A percentile compares a stretch with the other conserved stretches of the same genome.
Conservation (phyloP, 2,113 vertebrate genomes). For the mouse (Mus musculus) region GRCm39 chrX:151138001-151138500, state of each 20-base stretch:
- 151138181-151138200: not conserved
- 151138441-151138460: constrained; percentile 9
- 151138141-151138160: not conserved
- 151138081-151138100: not conserved
- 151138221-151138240: not conserved
- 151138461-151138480: not conserved
- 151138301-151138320: constrained; percentile 44
- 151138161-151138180: not conserved
- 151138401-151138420: not conserved
- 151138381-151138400: not conserved
- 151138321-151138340: constrained; percentile 29
- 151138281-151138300: constrained; percentile 36
- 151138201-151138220: not conserved
- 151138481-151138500: constrained; percentile 20
- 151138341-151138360: constrained; percentile 36
- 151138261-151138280: not conserved
- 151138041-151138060: not conserved
- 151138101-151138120: not conserved
- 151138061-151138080: not conserved
- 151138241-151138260: not conserved
- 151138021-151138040: not conserved
- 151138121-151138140: constrained; percentile 3
- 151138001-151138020: not conserved
- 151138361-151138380: constrained; percentile 54
- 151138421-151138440: constrained; percentile 16